These are phyloP conservation scores for Apis cerana DNA, from an alignment of 1,140 invertebrate species.

Conservation along the genomic window DNA sequence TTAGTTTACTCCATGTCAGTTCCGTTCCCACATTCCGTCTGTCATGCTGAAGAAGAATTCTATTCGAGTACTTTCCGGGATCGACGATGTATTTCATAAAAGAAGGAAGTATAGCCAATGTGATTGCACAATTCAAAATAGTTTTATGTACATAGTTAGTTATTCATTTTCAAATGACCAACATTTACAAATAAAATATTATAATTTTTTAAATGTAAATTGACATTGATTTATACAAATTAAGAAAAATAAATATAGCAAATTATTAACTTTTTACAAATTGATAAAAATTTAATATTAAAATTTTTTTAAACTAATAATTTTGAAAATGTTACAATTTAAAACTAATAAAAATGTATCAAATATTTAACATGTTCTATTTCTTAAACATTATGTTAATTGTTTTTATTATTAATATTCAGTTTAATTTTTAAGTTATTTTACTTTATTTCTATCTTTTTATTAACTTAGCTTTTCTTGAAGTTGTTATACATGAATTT, in stretches of 20 bases:
- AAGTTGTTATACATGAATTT: background rate
- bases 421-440: background rate
- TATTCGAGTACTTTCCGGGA: conserved; percentile 55
- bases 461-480: background rate
- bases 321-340: background rate
- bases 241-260: too few relatives aligned
- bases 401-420: background rate
- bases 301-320: background rate
- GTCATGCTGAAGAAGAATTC: conserved; percentile 56
- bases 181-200: conserved; percentile 3
- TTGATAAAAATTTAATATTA: background rate
- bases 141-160: background rate
- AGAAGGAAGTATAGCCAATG: conserved; percentile 40
- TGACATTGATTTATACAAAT: background rate
- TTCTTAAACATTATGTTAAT: background rate
- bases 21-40: conserved; percentile 61
- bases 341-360: background rate
- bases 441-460: background rate
- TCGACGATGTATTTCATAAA: conserved; percentile 41
- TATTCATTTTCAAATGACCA: background rate
- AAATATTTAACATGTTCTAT: background rate
- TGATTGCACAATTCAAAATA: conserved; percentile 39
- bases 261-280: background rate
- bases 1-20: conserved; percentile 67
- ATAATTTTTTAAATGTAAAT: background rate